Conservation (phyloP, 2,797 vertebrate genomes). For the Rhinella marina region DNA sequence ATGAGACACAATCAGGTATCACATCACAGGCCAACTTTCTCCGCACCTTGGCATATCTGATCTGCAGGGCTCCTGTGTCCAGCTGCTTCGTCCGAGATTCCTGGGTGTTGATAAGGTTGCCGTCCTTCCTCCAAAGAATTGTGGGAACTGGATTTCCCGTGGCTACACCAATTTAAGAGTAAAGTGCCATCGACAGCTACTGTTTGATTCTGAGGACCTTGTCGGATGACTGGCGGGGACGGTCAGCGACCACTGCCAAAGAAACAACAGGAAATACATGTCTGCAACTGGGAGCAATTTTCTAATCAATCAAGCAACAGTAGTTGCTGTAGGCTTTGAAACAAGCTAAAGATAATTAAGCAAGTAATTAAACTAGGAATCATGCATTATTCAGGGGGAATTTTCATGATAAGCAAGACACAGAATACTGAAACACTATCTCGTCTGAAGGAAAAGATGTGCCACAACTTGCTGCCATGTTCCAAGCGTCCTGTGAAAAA, state of each 20-base stretch:
- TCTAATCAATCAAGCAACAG: conserved; percentile 85
- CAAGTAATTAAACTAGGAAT: conserved; percentile 74
- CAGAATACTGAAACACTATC: conserved; percentile 65
- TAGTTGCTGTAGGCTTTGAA: conserved; percentile 78
- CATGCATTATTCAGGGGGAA: conserved; percentile 64
- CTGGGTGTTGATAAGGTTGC: conserved; percentile 87
- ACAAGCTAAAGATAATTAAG: conserved; percentile 85
- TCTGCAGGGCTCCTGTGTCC: conserved; percentile 88
- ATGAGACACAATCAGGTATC: neutral
- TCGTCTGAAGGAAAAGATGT: conserved; percentile 58
- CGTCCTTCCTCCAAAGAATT: conserved; percentile 95
- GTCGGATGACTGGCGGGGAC: conserved; percentile 95
- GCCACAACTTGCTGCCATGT: neutral
- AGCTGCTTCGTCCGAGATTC: conserved; percentile 94
- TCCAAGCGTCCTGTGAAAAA: conserved; percentile 14
- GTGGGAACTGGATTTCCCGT: conserved; percentile 88
- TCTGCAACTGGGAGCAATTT: conserved; percentile 89
- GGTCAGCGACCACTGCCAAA: conserved; percentile 89
- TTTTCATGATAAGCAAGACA: conserved; percentile 63
- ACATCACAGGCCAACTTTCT: too few species aligned
- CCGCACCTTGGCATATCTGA: conserved; percentile 93
- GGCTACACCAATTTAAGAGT: conserved; percentile 85
- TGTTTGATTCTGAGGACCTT: conserved; percentile 95
- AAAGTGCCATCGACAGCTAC: conserved; percentile 94
- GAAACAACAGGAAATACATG: conserved; percentile 78